Conservation (phyloP, 2,113 vertebrate species). For the Taxidea taxus region DNA sequence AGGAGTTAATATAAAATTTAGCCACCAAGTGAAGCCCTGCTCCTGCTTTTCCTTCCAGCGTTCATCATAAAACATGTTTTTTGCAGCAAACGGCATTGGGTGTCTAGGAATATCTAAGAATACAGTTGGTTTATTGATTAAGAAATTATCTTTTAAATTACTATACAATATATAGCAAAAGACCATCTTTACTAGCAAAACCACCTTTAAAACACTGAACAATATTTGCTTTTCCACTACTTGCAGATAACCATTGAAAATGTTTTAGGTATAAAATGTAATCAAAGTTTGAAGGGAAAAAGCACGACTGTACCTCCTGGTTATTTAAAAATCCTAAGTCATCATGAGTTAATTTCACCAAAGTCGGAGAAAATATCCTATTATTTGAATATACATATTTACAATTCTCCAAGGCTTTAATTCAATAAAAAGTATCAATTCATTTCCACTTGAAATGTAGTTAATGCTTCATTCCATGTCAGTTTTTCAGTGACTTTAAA, state of each 20-base stretch:
- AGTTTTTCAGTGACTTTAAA: not conserved
- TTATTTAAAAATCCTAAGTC: not conserved
- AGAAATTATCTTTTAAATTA: not conserved
- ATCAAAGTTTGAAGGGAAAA: not conserved
- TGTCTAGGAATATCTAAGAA: slow-evolving; percentile 92
- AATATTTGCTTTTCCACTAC: not conserved
- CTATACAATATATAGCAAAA: not conserved
- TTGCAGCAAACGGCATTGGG: slow-evolving; percentile 95
- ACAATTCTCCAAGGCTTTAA: not conserved
- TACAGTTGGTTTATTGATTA: not conserved
- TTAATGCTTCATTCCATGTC: not conserved
- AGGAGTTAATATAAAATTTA: slow-evolving; percentile 96
- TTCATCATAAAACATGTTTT: slow-evolving; percentile 98
- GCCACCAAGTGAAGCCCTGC: slow-evolving; percentile 94
- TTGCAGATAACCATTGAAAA: not conserved
- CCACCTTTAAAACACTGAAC: not conserved
- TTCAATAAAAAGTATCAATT: not conserved
- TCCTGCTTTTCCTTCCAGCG: slow-evolving; percentile 98
- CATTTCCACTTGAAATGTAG: not conserved
- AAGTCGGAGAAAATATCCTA: not conserved
- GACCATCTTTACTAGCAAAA: not conserved
- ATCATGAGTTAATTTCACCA: not conserved
- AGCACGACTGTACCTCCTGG: not conserved
- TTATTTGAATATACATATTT: not conserved
- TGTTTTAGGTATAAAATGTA: not conserved